Evolutionary conservation across 2,113 vertebrate genomes (phyloP).

Genomic region (Nesogale talazaci): DNA sequence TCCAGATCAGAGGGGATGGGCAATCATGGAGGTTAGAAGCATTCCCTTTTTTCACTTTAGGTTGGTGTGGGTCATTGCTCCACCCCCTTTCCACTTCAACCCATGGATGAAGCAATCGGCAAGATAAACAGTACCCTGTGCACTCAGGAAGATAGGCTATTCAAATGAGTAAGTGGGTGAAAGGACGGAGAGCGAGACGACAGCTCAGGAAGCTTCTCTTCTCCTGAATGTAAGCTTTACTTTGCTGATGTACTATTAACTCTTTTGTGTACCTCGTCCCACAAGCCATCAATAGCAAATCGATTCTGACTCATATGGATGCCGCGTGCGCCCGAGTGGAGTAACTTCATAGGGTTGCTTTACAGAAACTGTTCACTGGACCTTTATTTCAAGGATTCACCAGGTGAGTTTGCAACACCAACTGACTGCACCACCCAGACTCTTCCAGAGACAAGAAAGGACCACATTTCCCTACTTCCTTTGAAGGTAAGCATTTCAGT

Average conservation of each 20-base stretch:
- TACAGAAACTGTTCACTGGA: not conserved
- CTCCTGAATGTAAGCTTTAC: not conserved
- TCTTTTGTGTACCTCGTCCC: too few relatives aligned
- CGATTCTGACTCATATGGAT: not conserved
- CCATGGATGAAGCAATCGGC: not conserved
- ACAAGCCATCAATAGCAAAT: not conserved
- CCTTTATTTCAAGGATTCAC: not conserved
- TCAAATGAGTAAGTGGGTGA: not conserved
- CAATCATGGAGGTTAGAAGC: not conserved
- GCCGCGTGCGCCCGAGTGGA: too few relatives aligned
- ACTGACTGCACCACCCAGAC: not conserved
- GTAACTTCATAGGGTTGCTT: not conserved
- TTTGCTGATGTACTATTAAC: not conserved
- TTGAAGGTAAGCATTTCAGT: not conserved
- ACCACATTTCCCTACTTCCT: not conserved
- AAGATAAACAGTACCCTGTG: too few relatives aligned
- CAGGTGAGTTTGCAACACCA: not conserved
- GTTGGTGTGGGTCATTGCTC: accelerated
- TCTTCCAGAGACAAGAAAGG: not conserved
- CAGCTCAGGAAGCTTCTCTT: not conserved
- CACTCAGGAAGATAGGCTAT: not conserved
- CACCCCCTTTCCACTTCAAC: accelerated
- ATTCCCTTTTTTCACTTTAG: not conserved
- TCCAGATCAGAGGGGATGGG: not conserved
- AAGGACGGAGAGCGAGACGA: not conserved